Conservation (phyloP, 1,140 invertebrate genomes). For the Pseudomyrmex gracilis region DNA sequence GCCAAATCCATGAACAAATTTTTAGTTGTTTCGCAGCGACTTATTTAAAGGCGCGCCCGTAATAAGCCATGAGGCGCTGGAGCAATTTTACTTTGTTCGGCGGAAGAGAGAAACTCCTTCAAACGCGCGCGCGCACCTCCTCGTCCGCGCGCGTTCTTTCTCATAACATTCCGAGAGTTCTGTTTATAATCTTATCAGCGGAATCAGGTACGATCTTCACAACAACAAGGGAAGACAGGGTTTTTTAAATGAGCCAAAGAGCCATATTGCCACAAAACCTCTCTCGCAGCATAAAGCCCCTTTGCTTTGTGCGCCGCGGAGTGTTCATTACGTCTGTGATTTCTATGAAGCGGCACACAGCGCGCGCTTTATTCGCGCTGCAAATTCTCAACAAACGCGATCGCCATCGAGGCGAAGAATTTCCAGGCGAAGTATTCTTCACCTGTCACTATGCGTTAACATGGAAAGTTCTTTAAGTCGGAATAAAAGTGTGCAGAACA, state of each 20-base stretch:
- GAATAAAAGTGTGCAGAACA: no score
- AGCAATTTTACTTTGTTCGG: slow-evolving; percentile 1
- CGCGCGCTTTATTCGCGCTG: background rate
- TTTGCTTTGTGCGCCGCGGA: slow-evolving; percentile 51
- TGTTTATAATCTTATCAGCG: slow-evolving; percentile 48
- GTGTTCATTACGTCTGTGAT: slow-evolving; percentile 60
- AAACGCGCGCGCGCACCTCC: slow-evolving; percentile 29
- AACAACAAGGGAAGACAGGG: slow-evolving; percentile 26
- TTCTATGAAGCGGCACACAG: slow-evolving; percentile 48
- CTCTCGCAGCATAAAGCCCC: slow-evolving; percentile 9
- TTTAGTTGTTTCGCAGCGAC: background rate
- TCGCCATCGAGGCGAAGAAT: background rate
- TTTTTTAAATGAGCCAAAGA: slow-evolving; percentile 41
- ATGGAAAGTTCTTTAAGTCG: no score
- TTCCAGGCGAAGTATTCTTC: background rate
- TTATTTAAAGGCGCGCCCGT: slow-evolving; percentile 19
- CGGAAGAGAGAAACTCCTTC: background rate
- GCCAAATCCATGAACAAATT: background rate
- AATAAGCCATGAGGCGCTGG: slow-evolving; percentile 33
- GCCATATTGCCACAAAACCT: slow-evolving; percentile 37
- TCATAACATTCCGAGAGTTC: slow-evolving; percentile 17
- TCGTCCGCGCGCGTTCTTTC: slow-evolving; percentile 22
- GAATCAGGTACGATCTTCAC: slow-evolving; percentile 45
- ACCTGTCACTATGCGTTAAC: background rate
- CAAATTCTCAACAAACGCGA: slow-evolving; percentile 16